Evolutionary conservation across 2,113 vertebrate genomes (phyloP).

Genomic region (Pollachius pollachius): DNA sequence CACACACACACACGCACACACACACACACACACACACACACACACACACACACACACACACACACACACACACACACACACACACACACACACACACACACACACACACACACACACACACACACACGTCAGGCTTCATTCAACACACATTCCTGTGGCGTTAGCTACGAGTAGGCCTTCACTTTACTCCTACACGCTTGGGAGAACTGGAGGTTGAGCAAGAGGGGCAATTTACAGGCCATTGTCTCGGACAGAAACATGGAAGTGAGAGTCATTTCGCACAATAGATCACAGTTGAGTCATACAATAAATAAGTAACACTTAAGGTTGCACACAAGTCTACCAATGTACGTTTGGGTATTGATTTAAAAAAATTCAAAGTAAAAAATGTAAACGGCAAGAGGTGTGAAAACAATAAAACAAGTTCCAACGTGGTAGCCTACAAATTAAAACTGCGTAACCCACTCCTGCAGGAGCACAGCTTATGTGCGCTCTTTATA

Average conservation of each 20-base stretch:
- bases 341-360: no score
- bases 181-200: background rate
- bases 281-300: background rate
- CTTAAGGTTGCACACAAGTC: no score
- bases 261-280: background rate
- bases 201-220: background rate
- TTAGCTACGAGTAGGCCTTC: conserved; percentile 38
- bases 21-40: background rate
- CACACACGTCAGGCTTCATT: background rate
- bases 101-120: no score
- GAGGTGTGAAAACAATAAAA: no score
- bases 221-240: background rate
- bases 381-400: no score
- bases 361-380: no score
- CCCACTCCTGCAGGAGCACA: background rate
- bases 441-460: no score
- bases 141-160: conserved; percentile 64
- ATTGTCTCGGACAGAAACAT: background rate
- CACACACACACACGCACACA: background rate
- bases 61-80: background rate
- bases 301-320: no score
- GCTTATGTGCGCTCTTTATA: background rate
- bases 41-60: background rate
- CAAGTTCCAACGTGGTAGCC: no score
- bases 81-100: no score